A percentile compares a stretch with the other conserved stretches of the same genome.
Conservation (phyloP, 1,140 invertebrate genomes). For the Drosophila bifasciata region DNA sequence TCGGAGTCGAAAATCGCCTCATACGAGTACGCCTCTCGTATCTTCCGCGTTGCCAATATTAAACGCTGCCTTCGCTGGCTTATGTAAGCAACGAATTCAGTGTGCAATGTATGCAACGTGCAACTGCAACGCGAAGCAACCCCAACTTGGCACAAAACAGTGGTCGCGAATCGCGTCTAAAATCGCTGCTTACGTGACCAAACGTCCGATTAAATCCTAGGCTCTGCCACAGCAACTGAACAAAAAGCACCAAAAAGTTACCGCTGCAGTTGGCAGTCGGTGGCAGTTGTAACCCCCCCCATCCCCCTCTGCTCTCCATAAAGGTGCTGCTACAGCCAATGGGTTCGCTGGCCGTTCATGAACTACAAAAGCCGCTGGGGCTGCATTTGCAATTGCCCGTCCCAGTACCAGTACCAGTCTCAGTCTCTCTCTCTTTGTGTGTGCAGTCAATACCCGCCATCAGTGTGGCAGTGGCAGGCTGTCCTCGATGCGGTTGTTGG, state of each 20-base stretch:
- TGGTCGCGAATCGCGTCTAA: slow-evolving; percentile 7
- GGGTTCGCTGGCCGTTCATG: slow-evolving; percentile 74
- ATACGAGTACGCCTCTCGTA: no score
- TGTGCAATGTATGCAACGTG: slow-evolving; percentile 15
- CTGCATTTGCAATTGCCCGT: slow-evolving; percentile 35
- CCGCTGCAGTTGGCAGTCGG: slow-evolving; percentile 6
- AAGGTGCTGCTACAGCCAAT: slow-evolving; percentile 6
- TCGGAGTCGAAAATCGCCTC: slow-evolving; percentile 1
- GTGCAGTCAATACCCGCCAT: slow-evolving; percentile 1
- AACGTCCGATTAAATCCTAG: slow-evolving; percentile 22
- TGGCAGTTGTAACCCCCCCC: no score
- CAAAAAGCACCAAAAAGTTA: slow-evolving; percentile 32
- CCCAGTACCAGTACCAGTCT: slow-evolving; percentile 11
- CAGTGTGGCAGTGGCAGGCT: slow-evolving; percentile 6
- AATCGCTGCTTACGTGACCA: slow-evolving; percentile 65
- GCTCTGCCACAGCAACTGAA: neutral
- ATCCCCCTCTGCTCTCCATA: slow-evolving; percentile 15
- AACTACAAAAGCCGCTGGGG: slow-evolving; percentile 72
- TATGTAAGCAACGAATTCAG: slow-evolving; percentile 51
- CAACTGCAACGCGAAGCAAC: slow-evolving; percentile 17
- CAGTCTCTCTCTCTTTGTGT: slow-evolving; percentile 26
- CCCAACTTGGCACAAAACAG: slow-evolving; percentile 22
- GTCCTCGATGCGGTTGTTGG: slow-evolving; percentile 70
- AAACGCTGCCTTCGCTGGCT: slow-evolving; percentile 48
- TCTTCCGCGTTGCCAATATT: slow-evolving; percentile 67